phyloP scores from a whole-genome alignment of 2,888 invertebrate species.

The Platycnemis pennipes region DNA sequence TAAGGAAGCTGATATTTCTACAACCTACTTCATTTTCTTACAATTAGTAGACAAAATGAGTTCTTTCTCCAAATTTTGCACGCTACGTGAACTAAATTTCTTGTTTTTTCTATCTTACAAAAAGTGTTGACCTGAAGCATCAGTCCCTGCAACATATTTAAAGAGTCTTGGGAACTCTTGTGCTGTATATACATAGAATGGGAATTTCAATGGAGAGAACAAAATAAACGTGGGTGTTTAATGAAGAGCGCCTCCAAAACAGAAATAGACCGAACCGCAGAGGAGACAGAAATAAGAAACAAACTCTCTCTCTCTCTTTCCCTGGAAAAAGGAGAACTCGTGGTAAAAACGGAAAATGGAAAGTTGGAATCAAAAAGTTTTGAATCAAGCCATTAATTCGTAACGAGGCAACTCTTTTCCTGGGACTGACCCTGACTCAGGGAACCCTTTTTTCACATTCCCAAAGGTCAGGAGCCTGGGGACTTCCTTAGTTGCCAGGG shows the following conservation, averaged over 20 bases:
- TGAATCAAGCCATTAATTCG: slow-evolving; percentile 7
- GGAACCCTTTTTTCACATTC: neutral
- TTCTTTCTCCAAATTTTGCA: no score
- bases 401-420: slow-evolving; percentile 1
- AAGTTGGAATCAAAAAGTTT: neutral
- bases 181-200: no score
- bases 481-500: neutral
- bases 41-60: no score
- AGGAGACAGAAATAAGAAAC: neutral
- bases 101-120: no score
- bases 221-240: no score
- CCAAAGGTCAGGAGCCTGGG: neutral
- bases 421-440: neutral
- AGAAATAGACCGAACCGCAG: neutral
- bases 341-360: neutral
- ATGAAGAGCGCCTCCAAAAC: neutral
- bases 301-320: neutral
- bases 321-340: neutral
- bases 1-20: no score
- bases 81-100: no score
- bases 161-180: no score
- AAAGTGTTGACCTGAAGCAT: no score
- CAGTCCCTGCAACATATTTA: no score
- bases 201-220: no score
- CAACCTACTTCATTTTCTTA: no score